Conservation (phyloP, 2,113 vertebrate species). For the Heteronetta atricapilla region DNA sequence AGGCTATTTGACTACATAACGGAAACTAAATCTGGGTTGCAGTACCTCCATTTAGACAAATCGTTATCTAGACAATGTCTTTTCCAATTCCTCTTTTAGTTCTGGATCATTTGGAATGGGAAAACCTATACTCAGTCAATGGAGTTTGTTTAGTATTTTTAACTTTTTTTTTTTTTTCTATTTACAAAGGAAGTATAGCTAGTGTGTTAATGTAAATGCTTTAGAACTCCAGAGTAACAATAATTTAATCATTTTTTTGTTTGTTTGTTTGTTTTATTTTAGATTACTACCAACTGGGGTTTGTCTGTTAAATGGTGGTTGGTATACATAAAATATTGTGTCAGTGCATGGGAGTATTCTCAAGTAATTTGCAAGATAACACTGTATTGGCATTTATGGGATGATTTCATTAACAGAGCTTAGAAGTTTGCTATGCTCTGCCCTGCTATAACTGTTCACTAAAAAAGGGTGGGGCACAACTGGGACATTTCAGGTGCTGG, state of each 20-base stretch:
- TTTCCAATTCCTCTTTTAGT: background rate
- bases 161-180: background rate
- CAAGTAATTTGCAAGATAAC: background rate
- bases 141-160: background rate
- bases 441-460: background rate
- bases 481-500: background rate
- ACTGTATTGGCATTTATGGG: background rate
- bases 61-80: background rate
- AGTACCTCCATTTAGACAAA: constrained; percentile 43
- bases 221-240: background rate
- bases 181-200: background rate
- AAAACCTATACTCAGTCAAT: background rate
- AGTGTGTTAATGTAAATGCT: background rate
- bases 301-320: background rate
- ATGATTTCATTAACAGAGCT: too few species aligned
- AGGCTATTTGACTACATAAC: background rate
- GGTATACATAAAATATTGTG: background rate
- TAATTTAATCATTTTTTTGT: background rate
- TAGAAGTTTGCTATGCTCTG: background rate
- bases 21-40: constrained; percentile 26
- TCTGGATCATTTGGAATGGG: background rate
- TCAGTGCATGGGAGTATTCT: background rate
- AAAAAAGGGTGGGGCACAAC: background rate
- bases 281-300: background rate
- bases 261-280: background rate